Conservation (phyloP, 2,113 vertebrate genomes). For the Siniperca knerii region DNA sequence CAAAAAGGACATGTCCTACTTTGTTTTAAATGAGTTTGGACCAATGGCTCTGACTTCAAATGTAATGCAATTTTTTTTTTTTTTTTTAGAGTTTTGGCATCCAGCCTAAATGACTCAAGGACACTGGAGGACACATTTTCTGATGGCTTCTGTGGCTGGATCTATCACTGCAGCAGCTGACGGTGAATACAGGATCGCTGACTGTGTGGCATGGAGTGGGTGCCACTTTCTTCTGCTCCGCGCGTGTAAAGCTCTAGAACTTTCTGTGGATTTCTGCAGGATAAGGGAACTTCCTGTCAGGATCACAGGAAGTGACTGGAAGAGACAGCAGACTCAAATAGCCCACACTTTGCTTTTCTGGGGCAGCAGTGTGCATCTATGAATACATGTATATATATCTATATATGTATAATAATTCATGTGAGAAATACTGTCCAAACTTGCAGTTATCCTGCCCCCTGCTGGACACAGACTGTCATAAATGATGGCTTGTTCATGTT, state of each 20-base stretch:
- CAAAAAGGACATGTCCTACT: neutral
- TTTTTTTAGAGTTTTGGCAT: neutral
- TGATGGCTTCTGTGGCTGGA: neutral
- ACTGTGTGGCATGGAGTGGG: neutral
- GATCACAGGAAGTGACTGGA: neutral
- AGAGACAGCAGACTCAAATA: neutral
- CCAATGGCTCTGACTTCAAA: neutral
- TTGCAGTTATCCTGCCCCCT: constrained; percentile 20
- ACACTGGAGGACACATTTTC: neutral
- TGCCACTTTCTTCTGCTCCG: neutral
- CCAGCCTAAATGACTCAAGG: neutral
- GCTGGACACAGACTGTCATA: constrained; percentile 22
- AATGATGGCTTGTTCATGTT: neutral
- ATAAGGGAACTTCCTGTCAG: neutral
- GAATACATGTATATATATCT: neutral
- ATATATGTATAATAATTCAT: too few species aligned
- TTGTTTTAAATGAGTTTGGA: neutral
- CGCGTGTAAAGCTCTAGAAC: neutral
- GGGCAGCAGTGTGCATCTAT: neutral
- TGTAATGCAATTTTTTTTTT: neutral
- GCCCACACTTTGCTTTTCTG: neutral
- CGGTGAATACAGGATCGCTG: neutral
- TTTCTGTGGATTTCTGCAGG: neutral
- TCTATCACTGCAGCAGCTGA: neutral
- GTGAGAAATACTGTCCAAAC: neutral